Conservation (phyloP, 2,888 invertebrate genomes). For the Troides aeacus region DNA sequence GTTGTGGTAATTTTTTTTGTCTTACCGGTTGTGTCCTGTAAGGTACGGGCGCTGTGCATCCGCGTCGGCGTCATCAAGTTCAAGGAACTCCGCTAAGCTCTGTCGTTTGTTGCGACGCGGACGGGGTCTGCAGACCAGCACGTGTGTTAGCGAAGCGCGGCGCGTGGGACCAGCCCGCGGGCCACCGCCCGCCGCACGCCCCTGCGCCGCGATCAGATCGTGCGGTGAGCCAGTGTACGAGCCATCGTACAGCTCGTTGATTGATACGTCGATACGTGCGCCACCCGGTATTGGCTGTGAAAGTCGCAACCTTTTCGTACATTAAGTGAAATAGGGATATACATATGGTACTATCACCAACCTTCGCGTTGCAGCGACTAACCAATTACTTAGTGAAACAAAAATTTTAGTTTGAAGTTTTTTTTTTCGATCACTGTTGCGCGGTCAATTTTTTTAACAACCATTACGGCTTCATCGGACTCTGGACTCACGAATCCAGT, state of each 20-base stretch:
- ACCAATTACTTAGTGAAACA: no score
- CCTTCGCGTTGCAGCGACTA: no score
- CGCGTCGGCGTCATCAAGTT: constrained; percentile 89
- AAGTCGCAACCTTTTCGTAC: constrained; percentile 19
- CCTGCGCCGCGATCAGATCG: constrained; percentile 90
- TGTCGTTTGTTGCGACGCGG: constrained; percentile 85
- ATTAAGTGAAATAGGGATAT: not conserved
- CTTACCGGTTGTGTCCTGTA: constrained; percentile 91
- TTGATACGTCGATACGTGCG: constrained; percentile 95
- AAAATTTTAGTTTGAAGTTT: no score
- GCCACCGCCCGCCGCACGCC: constrained; percentile 83
- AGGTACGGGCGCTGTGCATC: constrained; percentile 93
- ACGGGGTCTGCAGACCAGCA: constrained; percentile 80
- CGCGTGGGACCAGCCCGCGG: constrained; percentile 88
- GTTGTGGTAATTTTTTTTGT: not conserved
- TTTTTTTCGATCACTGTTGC: no score
- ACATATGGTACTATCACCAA: no score
- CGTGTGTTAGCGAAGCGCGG: constrained; percentile 86
- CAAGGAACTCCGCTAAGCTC: constrained; percentile 92
- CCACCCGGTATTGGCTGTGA: constrained; percentile 85
- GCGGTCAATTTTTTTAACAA: no score
- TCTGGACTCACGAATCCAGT: no score
- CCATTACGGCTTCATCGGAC: no score
- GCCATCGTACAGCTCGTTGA: constrained; percentile 97
- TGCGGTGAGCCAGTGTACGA: constrained; percentile 96